phyloP scores from a whole-genome alignment of 2,113 vertebrate genomes.

The Malurus cyaneus region DNA sequence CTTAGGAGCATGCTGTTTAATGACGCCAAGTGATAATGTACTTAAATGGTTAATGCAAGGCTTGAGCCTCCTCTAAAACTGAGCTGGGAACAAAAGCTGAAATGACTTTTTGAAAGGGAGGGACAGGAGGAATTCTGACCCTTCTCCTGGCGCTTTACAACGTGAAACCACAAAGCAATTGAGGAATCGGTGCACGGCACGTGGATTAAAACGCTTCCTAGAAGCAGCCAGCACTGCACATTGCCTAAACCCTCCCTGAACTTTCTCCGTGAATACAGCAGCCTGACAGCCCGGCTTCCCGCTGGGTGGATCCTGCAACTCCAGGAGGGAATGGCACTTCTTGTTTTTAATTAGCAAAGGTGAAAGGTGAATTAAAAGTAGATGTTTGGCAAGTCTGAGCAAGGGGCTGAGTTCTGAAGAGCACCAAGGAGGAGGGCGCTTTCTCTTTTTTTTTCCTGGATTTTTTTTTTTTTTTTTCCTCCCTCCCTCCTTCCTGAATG shows the following conservation, averaged over 20 bases:
- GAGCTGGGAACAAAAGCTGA: conserved; percentile 18
- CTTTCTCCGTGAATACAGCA: conserved; percentile 66
- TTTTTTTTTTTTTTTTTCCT: background rate
- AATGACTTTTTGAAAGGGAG: background rate
- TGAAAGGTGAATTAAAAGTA: conserved; percentile 78
- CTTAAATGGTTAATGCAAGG: conserved; percentile 36
- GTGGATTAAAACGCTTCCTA: conserved; percentile 62
- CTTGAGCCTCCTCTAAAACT: conserved; percentile 27
- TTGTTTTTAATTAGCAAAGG: conserved; percentile 79
- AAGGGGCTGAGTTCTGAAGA: conserved; percentile 65
- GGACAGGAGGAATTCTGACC: background rate
- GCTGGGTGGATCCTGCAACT: conserved; percentile 71
- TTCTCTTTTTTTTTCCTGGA: background rate
- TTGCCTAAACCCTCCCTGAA: conserved; percentile 71
- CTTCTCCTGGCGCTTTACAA: background rate
- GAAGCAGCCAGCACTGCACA: conserved; percentile 11
- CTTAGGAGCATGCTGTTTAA: conserved; percentile 11
- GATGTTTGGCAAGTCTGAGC: conserved; percentile 74
- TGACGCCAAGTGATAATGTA: background rate
- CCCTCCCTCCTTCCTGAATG: conserved; percentile 57
- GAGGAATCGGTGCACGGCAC: conserved; percentile 46
- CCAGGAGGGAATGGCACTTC: conserved; percentile 66
- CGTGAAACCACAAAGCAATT: background rate
- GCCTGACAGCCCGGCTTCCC: conserved; percentile 71
- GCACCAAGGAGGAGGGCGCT: conserved; percentile 41